Percentiles rank a stretch among this genome's conserved stretches.
phyloP scores from a whole-genome alignment of 2,113 vertebrate species.

The Okapia johnstoni region DNA sequence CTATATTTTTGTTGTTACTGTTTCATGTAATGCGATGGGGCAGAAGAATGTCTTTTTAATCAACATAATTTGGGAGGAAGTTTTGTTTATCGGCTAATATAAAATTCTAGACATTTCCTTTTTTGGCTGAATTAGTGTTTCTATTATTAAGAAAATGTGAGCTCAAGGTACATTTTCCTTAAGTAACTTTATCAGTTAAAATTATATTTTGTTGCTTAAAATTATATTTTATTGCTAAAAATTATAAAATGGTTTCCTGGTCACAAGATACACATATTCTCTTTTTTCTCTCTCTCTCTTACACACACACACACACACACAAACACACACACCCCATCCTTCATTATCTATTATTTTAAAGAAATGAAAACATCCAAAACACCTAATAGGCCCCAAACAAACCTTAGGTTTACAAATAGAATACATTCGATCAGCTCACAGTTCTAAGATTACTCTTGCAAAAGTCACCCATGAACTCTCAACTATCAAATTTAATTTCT shows the following conservation, averaged over 20 bases:
- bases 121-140: neutral
- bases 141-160: neutral
- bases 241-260: neutral
- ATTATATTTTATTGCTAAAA: neutral
- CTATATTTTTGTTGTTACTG: neutral
- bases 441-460: neutral
- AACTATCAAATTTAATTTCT: neutral
- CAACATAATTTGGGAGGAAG: neutral
- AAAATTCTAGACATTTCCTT: neutral
- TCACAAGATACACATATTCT: neutral
- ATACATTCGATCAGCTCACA: neutral
- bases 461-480: neutral
- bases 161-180: neutral
- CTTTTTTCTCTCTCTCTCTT: neutral
- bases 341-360: neutral
- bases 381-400: neutral
- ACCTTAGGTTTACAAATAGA: neutral
- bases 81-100: neutral
- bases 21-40: neutral
- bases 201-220: neutral
- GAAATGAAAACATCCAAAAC: neutral
- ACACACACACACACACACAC: neutral
- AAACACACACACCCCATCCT: neutral
- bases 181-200: constrained; percentile 12
- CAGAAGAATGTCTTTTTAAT: neutral